Percentiles rank a stretch among this genome's conserved stretches.
phyloP scores from a whole-genome alignment of 2,888 invertebrate genomes.

The Drosophila melanosoma region DNA sequence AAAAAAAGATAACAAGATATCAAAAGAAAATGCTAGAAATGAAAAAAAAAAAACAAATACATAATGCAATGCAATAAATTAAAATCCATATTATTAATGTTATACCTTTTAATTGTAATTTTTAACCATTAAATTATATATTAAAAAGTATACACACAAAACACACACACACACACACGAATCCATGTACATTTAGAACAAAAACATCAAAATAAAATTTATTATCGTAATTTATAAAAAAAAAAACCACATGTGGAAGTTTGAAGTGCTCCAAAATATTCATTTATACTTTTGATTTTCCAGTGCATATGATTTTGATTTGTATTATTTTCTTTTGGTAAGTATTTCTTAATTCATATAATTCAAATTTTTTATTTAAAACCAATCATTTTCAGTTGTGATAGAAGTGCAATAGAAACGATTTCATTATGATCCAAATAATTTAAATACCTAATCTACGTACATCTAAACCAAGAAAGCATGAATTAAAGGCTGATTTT shows the following conservation, averaged over 20 bases:
- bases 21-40: conserved; percentile 53
- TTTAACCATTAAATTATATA: conserved; percentile 69
- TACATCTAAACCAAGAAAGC: conserved; percentile 41
- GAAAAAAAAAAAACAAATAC: conserved; percentile 23
- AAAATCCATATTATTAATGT: conserved; percentile 69
- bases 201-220: conserved; percentile 63
- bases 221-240: conserved; percentile 70
- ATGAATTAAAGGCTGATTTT: conserved; percentile 69
- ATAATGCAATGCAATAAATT: conserved; percentile 59
- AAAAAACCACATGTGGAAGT: conserved; percentile 23
- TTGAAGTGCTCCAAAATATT: conserved; percentile 14
- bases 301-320: conserved; percentile 14
- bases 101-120: conserved; percentile 70
- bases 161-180: conserved; percentile 50
- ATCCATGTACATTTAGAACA: conserved; percentile 74
- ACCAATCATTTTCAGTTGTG: conserved; percentile 1
- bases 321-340: conserved; percentile 25
- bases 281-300: conserved; percentile 10
- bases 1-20: conserved; percentile 28
- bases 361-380: neutral
- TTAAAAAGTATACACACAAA: conserved; percentile 45
- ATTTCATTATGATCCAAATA: conserved; percentile 8
- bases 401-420: conserved; percentile 32
- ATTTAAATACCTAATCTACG: conserved; percentile 39
- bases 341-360: conserved; percentile 23